Percentiles rank a stretch among this genome's conserved stretches.
phyloP scores from a whole-genome alignment of 2,797 vertebrate species.

The Poeciliopsis gracilis region DNA sequence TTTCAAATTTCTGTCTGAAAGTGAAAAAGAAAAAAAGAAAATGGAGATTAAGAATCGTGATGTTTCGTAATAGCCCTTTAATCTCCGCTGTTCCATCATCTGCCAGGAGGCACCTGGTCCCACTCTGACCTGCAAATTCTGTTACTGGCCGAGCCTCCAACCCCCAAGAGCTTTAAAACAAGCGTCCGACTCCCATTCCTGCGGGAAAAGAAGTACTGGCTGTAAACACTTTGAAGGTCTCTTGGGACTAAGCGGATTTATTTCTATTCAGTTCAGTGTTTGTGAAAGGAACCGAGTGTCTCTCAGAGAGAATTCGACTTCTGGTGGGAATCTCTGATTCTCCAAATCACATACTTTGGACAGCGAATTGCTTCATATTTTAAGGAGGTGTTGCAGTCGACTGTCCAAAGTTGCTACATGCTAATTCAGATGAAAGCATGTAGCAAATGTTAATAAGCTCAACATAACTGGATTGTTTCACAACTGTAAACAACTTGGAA shows the following conservation, averaged over 20 bases:
- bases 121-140: constrained; percentile 18
- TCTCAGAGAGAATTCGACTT: constrained; percentile 1
- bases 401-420: not conserved
- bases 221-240: constrained; percentile 31
- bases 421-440: not conserved
- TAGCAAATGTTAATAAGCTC: not conserved
- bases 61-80: constrained; percentile 16
- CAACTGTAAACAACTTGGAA: not conserved
- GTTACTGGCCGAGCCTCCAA: constrained; percentile 25
- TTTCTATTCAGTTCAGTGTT: constrained; percentile 33
- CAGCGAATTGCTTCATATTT: not conserved
- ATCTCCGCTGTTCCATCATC: not conserved
- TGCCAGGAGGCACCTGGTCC: constrained; percentile 22
- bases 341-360: not conserved
- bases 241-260: constrained; percentile 19
- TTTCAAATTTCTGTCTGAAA: constrained; percentile 11
- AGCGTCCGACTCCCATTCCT: constrained; percentile 19
- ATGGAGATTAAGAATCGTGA: constrained; percentile 13
- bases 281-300: constrained; percentile 17
- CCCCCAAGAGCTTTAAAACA: constrained; percentile 16
- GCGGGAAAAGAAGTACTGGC: constrained; percentile 23
- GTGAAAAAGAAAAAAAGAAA: not conserved
- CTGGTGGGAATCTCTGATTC: not conserved
- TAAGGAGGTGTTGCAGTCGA: not conserved
- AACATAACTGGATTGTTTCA: not conserved